A percentile compares a stretch with the other conserved stretches of the same genome.
phyloP scores from a whole-genome alignment of 2,888 invertebrate species.

The Deilephila porcellus region DNA sequence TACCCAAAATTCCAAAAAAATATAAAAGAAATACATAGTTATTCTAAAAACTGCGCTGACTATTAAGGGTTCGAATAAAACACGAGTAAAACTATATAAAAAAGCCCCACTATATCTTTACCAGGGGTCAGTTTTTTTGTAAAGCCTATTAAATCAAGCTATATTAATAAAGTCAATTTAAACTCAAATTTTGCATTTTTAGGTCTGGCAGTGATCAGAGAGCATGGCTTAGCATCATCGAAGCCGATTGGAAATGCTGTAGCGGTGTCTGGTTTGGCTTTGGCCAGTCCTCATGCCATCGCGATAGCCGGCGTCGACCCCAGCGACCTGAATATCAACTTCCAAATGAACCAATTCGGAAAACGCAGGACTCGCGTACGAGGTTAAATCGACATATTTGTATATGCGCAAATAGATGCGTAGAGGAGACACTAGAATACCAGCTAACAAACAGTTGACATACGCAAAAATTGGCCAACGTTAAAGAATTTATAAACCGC shows the following conservation, averaged over 20 bases:
- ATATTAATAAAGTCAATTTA: not conserved
- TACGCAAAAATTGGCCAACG: too few relatives aligned
- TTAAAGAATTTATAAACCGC: too few relatives aligned
- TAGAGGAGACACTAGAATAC: too few relatives aligned
- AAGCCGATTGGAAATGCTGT: constrained; percentile 89
- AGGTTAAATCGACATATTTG: not conserved
- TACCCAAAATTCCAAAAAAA: too few relatives aligned
- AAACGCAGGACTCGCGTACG: constrained; percentile 26
- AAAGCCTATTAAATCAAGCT: not conserved
- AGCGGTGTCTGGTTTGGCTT: constrained; percentile 88
- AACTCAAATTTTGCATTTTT: constrained; percentile 39
- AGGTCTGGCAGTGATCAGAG: constrained; percentile 87
- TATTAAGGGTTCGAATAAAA: too few relatives aligned
- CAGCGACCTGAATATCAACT: constrained; percentile 55
- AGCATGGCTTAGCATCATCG: constrained; percentile 89
- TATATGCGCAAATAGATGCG: too few relatives aligned
- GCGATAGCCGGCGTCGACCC: constrained; percentile 90
- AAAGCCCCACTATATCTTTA: too few relatives aligned
- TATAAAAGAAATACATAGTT: too few relatives aligned
- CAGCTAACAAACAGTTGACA: too few relatives aligned
- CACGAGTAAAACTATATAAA: too few relatives aligned
- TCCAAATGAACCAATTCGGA: constrained; percentile 52
- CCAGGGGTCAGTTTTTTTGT: too few relatives aligned
- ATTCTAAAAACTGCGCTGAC: too few relatives aligned
- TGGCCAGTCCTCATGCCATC: constrained; percentile 89